A percentile compares a stretch with the other conserved stretches of the same genome.
Conservation (phyloP, 2,797 vertebrate genomes). For the Euthynnus affinis region DNA sequence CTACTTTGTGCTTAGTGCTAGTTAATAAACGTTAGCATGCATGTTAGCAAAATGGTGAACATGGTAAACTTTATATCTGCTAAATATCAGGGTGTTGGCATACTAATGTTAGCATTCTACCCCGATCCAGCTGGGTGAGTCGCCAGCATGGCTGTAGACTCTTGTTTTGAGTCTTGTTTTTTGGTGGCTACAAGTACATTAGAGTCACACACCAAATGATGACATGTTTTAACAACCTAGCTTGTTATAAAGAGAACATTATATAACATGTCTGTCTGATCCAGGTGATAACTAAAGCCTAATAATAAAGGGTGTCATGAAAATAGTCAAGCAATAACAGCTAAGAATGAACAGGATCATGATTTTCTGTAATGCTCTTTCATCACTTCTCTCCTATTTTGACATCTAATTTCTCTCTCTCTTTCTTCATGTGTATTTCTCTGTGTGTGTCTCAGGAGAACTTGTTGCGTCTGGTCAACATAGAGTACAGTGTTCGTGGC, state of each 20-base stretch:
- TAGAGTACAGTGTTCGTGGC: constrained; percentile 94
- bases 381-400: constrained; percentile 24
- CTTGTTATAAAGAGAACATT: constrained; percentile 27
- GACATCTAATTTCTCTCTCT: constrained; percentile 8
- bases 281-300: constrained; percentile 11
- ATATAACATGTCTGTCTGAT: constrained; percentile 23
- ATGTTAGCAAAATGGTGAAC: too few species aligned
- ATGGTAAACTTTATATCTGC: too few species aligned
- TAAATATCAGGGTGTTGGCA: too few species aligned
- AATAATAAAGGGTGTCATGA: constrained; percentile 11
- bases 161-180: not conserved
- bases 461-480: constrained; percentile 94
- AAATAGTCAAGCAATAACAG: constrained; percentile 15
- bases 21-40: too few species aligned
- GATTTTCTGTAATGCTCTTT: constrained; percentile 8
- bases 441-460: constrained; percentile 87
- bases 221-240: constrained; percentile 9
- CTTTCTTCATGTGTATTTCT: constrained; percentile 39
- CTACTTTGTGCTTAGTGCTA: too few species aligned
- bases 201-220: constrained; percentile 1
- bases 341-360: constrained; percentile 20
- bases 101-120: too few species aligned
- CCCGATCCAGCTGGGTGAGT: not conserved
- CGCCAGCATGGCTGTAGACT: not conserved
- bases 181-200: not conserved